Conservation (phyloP, 2,797 vertebrate genomes). For the Emys orbicularis region DNA sequence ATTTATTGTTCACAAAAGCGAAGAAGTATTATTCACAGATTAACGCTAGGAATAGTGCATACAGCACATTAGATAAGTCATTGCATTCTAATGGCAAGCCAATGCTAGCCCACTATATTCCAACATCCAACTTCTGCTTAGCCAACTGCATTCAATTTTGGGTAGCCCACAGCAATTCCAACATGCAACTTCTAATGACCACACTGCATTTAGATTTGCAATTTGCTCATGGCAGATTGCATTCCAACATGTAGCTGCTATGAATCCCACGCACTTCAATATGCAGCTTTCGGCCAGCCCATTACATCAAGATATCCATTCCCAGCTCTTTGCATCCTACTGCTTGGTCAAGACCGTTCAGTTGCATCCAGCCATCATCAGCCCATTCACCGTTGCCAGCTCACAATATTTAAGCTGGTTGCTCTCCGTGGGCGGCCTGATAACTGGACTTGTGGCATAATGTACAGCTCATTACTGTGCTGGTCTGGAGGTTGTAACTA, state of each 20-base stretch:
- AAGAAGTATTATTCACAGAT: conserved; percentile 4
- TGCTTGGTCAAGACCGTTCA: neutral
- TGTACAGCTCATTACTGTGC: neutral
- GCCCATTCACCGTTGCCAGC: neutral
- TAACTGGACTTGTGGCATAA: neutral
- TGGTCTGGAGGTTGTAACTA: neutral
- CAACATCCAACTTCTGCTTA: neutral
- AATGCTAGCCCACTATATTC: neutral
- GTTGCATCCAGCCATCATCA: neutral
- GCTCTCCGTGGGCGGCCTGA: neutral
- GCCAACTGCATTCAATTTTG: neutral
- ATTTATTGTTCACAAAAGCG: conserved; percentile 3
- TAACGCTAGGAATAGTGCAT: conserved; percentile 5
- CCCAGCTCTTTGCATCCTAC: neutral
- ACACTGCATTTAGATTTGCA: rapidly evolving
- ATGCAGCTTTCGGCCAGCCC: neutral
- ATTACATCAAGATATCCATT: neutral
- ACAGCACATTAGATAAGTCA: neutral
- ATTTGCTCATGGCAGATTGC: neutral
- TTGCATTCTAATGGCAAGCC: neutral
- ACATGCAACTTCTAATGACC: neutral
- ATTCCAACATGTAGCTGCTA: neutral
- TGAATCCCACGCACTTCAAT: neutral
- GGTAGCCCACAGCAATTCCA: neutral
- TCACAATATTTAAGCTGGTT: neutral